Conservation (phyloP, 2,888 invertebrate genomes). For the Heteromyza rotundicornis region DNA sequence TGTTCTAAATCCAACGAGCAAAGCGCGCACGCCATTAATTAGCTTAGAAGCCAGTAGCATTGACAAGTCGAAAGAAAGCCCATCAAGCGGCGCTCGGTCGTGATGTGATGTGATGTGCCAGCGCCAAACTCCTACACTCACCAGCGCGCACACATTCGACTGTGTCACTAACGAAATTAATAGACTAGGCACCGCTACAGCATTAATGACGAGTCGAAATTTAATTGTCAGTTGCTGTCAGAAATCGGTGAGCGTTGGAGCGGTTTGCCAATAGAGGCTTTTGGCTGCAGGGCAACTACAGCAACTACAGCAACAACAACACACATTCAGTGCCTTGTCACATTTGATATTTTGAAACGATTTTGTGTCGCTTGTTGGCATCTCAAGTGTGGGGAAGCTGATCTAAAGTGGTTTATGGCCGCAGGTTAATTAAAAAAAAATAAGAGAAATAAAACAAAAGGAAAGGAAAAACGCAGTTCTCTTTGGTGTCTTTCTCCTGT, state of each 20-base stretch:
- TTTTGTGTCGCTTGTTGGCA: background rate
- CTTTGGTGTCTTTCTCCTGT: no score
- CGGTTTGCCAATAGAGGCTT: background rate
- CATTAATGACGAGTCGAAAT: slow-evolving; percentile 11
- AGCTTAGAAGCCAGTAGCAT: background rate
- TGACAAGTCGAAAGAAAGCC: background rate
- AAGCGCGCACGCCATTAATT: slow-evolving; percentile 18
- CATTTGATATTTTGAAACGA: background rate
- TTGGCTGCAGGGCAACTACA: background rate
- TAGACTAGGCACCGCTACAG: background rate
- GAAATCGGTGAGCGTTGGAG: background rate
- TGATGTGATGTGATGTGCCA: background rate
- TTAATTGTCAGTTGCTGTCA: slow-evolving; percentile 15
- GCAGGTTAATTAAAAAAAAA: slow-evolving; percentile 9
- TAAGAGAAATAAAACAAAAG: background rate
- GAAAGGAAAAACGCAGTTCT: no score
- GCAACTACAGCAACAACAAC: no score
- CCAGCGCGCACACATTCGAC: background rate
- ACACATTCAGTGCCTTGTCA: slow-evolving; percentile 7
- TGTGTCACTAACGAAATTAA: slow-evolving; percentile 5
- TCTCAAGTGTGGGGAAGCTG: background rate
- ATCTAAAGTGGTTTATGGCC: background rate
- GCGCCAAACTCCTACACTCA: background rate
- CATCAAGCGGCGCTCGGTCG: background rate
- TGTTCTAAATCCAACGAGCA: slow-evolving; percentile 11